Evolutionary conservation across 2,113 vertebrate genomes (phyloP).

Genomic region (Pterocles orientalis): DNA sequence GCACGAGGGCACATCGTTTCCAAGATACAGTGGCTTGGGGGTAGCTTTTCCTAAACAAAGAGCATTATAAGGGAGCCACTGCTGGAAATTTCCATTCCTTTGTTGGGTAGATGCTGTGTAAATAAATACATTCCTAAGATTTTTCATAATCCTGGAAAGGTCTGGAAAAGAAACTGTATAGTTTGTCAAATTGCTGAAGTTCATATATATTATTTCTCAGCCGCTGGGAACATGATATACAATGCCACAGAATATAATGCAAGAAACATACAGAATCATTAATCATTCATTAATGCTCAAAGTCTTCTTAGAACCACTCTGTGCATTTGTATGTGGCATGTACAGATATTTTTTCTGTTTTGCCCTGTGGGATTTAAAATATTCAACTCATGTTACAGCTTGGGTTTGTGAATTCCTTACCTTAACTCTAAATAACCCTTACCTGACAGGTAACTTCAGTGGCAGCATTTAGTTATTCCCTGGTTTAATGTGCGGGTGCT

Average conservation of each 20-base stretch:
- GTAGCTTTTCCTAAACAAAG: conserved; percentile 65
- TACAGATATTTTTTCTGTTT: conserved; percentile 26
- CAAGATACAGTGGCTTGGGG: conserved; percentile 65
- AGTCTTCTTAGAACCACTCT: neutral
- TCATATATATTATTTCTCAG: conserved; percentile 24
- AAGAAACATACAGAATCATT: neutral
- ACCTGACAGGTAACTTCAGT: neutral
- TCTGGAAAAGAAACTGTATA: neutral
- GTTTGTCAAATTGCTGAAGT: conserved; percentile 19
- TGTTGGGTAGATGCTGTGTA: conserved; percentile 66
- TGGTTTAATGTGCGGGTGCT: neutral
- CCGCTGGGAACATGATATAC: neutral
- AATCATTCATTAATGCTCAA: neutral
- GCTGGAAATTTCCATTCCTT: conserved; percentile 72
- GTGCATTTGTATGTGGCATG: neutral
- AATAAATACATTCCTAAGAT: conserved; percentile 67
- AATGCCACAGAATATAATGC: conserved; percentile 33
- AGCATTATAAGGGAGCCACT: conserved; percentile 43
- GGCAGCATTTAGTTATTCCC: neutral
- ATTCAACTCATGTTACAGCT: neutral
- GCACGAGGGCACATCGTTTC: conserved; percentile 4
- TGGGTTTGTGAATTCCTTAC: neutral
- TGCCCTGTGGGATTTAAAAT: neutral
- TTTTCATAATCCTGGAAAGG: conserved; percentile 55
- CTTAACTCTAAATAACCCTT: neutral